These are phyloP conservation scores for Rhabditoides inermis DNA, from an alignment of 2,888 invertebrate genomes.

Conservation along the genomic window DNA sequence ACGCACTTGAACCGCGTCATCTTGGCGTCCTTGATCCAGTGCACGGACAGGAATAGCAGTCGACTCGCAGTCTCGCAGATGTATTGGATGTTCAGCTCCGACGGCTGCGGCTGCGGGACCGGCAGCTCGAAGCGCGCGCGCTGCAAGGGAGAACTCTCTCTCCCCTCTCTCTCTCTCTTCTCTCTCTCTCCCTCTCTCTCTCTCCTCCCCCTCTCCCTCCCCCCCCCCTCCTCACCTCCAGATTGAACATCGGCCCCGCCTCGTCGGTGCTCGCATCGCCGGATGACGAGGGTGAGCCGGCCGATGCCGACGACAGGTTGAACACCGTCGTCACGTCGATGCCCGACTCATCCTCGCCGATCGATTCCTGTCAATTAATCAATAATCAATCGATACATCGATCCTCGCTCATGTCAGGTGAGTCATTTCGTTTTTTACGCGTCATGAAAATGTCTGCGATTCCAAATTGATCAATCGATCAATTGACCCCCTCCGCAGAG, in stretches of 20 bases:
- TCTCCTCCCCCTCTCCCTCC: not conserved
- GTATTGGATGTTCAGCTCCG: slow-evolving; percentile 84
- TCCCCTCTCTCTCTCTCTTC: not conserved
- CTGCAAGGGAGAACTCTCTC: slow-evolving; percentile 4
- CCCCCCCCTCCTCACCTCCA: slow-evolving; percentile 9
- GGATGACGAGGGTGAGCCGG: slow-evolving; percentile 29
- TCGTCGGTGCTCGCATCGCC: slow-evolving; percentile 26
- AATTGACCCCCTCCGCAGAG: no score
- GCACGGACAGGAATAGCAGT: slow-evolving; percentile 76
- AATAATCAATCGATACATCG: not conserved
- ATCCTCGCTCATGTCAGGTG: no score
- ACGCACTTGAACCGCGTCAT: slow-evolving; percentile 18
- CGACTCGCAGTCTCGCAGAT: slow-evolving; percentile 85
- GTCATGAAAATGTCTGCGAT: no score
- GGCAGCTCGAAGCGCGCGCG: slow-evolving; percentile 69
- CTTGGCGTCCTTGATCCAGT: slow-evolving; percentile 70
- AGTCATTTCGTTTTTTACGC: no score
- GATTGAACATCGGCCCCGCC: slow-evolving; percentile 27
- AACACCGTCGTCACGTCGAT: slow-evolving; percentile 36
- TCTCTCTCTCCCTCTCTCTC: not conserved
- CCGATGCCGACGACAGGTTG: slow-evolving; percentile 20
- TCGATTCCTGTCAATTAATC: slow-evolving; percentile 19
- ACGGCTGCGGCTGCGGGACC: slow-evolving; percentile 69
- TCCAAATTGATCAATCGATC: no score
- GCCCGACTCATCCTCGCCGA: slow-evolving; percentile 43